Conservation (phyloP, 2,888 invertebrate genomes). For the Arge pagana region DNA sequence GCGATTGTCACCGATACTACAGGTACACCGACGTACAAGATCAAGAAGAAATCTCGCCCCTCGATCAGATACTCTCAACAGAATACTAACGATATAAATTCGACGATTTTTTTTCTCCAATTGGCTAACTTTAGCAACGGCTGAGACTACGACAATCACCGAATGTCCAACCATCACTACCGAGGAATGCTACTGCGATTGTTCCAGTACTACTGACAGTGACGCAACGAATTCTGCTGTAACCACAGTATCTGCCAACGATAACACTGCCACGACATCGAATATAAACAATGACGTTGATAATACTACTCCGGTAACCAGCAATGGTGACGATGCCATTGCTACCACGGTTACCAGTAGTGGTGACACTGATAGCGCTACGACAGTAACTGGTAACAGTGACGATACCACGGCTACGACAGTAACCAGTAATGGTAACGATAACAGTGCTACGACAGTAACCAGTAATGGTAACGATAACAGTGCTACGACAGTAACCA, state of each 20-base stretch:
- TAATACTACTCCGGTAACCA: too few species aligned
- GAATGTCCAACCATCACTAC: conserved; percentile 1
- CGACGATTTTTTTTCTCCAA: too few species aligned
- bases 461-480: neutral
- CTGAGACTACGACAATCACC: neutral
- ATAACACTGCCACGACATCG: too few species aligned
- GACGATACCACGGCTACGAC: neutral
- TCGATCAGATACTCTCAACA: neutral
- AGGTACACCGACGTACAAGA: neutral
- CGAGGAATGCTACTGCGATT: conserved; percentile 9
- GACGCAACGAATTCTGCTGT: too few species aligned
- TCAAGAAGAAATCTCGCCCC: neutral
- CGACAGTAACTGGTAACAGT: neutral
- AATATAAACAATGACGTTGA: too few species aligned
- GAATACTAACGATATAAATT: too few species aligned
- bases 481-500: neutral
- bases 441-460: neutral
- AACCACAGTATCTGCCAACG: neutral
- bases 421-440: neutral
- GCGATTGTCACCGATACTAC: neutral
- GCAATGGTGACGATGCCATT: neutral
- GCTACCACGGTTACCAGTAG: too few species aligned
- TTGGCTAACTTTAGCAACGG: too few species aligned
- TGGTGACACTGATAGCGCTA: too few species aligned
- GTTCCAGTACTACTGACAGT: too few species aligned